A percentile compares a stretch with the other conserved stretches of the same genome.
These are phyloP conservation scores for Drosophila cardini DNA, from an alignment of 1,140 invertebrate genomes.

Conservation along the genomic window DNA sequence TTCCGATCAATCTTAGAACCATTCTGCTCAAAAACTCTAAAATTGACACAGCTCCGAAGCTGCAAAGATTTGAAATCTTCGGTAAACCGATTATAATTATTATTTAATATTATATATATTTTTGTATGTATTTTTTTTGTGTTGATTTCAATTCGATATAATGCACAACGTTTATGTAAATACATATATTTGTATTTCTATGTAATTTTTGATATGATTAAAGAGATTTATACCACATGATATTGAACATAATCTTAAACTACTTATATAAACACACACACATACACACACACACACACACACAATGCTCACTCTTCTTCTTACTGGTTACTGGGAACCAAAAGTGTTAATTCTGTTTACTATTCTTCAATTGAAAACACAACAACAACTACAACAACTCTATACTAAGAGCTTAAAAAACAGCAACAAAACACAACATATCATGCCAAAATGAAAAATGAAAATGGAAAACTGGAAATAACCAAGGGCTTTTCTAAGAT, in stretches of 20 bases:
- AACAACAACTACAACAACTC: slow-evolving; percentile 14
- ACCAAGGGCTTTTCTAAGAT: slow-evolving; percentile 68
- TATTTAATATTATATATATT: slow-evolving; percentile 47
- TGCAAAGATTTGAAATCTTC: neutral
- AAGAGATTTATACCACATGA: slow-evolving; percentile 49
- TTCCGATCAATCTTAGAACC: too few species aligned
- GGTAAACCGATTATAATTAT: neutral
- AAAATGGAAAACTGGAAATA: slow-evolving; percentile 40
- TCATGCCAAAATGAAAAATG: slow-evolving; percentile 26
- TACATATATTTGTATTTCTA: slow-evolving; percentile 60
- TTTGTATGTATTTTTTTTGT: slow-evolving; percentile 52
- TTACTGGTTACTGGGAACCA: slow-evolving; percentile 58
- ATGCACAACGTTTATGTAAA: slow-evolving; percentile 73
- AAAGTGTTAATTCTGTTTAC: slow-evolving; percentile 20
- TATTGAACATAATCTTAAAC: slow-evolving; percentile 14
- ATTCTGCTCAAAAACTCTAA: too few species aligned
- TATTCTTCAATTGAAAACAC: slow-evolving; percentile 28
- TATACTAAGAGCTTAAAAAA: slow-evolving; percentile 71
- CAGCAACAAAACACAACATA: slow-evolving; percentile 40
- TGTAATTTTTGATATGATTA: slow-evolving; percentile 66
- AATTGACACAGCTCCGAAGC: neutral
- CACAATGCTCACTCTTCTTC: slow-evolving; percentile 44
- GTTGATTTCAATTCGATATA: slow-evolving; percentile 42
- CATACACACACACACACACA: too few species aligned
- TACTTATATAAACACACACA: slow-evolving; percentile 30